Evolutionary conservation across 2,797 vertebrate species (phyloP), one percentile per base, ranked within the genome.

Genomic region (Sardinella longiceps): DNA sequence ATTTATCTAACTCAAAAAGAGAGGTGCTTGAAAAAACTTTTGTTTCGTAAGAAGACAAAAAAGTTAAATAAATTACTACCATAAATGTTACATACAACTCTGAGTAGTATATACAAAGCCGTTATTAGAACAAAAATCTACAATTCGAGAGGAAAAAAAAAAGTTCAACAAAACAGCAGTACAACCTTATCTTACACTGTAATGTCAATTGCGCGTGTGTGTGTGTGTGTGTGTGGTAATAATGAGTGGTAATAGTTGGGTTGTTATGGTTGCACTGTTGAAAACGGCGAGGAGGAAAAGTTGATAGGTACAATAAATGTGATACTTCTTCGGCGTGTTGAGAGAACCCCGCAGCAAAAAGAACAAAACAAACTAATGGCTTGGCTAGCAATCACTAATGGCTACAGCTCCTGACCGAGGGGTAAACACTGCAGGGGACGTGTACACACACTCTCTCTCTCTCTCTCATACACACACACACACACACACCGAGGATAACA

Each of bases 1-100:
- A 93, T 92, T 94, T 77, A 37, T 92, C 94, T 95, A 95, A 93
- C 93, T 93, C 89, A 85, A 94, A 93, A 94, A 94, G 93, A 94
- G 91, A 92, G 92, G 93, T 94, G 91, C 86, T 94, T 90, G 84
- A 92, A 91, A 92, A 90, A 95, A 90, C 70, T 43, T 77, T 77
- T 77, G 70, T 77, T 77, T 77, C 37, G 43, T 23, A 39, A 77
- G 70, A 77, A 43, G 70, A 77, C 70, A 77, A 95, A 92, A 74
- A 92, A 88, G 94, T 96, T 96, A 96, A 96, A 96, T 96, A 96
- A 96, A 96, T 96, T 95, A 96, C 94, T 94, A 95, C 91, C 93
- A 94, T 94, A 93, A 93, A 95, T 88, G 90, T 94, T 95, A 94
- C 94, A 94, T 95, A 95, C 92, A 96, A 94, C 95, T 95, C 93